A percentile compares a stretch with the other conserved stretches of the same genome.
Evolutionary conservation across 2,797 vertebrate species (phyloP).

Genomic region (Bucorvus abyssinicus): DNA sequence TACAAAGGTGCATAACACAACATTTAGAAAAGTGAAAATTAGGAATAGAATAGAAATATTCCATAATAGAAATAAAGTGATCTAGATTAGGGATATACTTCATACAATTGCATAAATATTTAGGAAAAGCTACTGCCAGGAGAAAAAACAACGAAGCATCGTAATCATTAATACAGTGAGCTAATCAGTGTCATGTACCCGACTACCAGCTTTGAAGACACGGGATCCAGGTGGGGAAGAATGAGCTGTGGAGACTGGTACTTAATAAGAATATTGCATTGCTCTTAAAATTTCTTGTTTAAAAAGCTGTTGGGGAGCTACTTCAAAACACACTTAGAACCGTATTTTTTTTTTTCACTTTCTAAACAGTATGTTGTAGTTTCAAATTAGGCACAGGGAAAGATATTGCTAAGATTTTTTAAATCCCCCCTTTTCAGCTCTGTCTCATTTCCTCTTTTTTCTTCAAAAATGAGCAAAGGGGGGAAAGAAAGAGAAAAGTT

Average conservation of each 20-base stretch:
- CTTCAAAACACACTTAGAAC: background rate
- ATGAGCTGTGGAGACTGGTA: background rate
- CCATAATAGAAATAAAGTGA: background rate
- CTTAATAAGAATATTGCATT: conserved; percentile 20
- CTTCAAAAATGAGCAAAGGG: background rate
- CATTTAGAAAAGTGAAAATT: background rate
- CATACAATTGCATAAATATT: conserved; percentile 11
- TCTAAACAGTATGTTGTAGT: background rate
- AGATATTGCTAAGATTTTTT: background rate
- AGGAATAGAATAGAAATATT: background rate
- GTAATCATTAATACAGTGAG: conserved; percentile 9
- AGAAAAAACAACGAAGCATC: conserved; percentile 27
- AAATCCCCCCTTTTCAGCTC: background rate
- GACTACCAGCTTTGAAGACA: conserved; percentile 4
- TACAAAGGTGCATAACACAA: background rate
- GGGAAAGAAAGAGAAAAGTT: background rate
- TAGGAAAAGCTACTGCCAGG: background rate
- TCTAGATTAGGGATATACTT: background rate
- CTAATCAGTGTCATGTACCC: conserved; percentile 20
- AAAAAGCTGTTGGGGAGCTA: background rate
- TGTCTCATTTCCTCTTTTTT: background rate
- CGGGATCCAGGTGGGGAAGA: conserved; percentile 6
- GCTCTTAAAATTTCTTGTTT: conserved; percentile 26
- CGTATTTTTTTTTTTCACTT: background rate
- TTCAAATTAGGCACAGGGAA: background rate